A percentile compares a stretch with the other conserved stretches of the same genome.
Conservation (phyloP, 2,113 vertebrate species). For the Amphiprion ocellaris region DNA sequence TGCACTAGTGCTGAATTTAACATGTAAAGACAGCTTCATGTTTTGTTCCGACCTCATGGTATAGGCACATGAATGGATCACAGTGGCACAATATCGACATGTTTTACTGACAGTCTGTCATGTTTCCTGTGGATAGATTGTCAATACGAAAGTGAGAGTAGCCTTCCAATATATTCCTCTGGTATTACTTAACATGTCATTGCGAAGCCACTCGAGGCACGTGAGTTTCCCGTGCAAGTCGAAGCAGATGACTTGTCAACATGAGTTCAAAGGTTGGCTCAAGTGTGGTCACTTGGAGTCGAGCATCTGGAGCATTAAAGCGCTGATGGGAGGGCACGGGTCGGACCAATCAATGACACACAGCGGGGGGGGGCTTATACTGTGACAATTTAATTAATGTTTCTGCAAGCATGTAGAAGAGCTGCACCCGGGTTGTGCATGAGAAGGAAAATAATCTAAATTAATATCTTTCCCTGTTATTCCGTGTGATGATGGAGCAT, state of each 20-base stretch:
- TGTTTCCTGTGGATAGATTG: neutral
- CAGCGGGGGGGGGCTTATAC: neutral
- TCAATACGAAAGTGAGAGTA: neutral
- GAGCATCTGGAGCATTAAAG: conserved; percentile 3
- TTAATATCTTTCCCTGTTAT: conserved; percentile 48
- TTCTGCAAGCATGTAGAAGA: conserved; percentile 9
- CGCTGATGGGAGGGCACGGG: conserved; percentile 22
- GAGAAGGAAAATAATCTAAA: conserved; percentile 55
- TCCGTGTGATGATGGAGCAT: conserved; percentile 20
- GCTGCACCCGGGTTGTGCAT: conserved; percentile 8
- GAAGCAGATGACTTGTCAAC: conserved; percentile 65
- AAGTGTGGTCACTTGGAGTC: conserved; percentile 23
- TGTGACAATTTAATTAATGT: conserved; percentile 2
- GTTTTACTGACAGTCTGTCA: neutral
- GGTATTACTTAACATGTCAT: conserved; percentile 52
- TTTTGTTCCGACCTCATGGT: neutral
- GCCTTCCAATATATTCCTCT: conserved; percentile 4
- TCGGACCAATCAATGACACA: conserved; percentile 61
- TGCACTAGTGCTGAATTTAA: neutral
- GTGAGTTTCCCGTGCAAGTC: conserved; percentile 31
- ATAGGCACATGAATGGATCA: neutral
- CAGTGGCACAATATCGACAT: neutral
- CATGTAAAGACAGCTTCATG: neutral
- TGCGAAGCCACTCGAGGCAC: conserved; percentile 43
- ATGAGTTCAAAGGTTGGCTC: conserved; percentile 56